These are phyloP conservation scores for Pammene fasciana DNA, from an alignment of 2,888 invertebrate genomes.

Conservation along the genomic window DNA sequence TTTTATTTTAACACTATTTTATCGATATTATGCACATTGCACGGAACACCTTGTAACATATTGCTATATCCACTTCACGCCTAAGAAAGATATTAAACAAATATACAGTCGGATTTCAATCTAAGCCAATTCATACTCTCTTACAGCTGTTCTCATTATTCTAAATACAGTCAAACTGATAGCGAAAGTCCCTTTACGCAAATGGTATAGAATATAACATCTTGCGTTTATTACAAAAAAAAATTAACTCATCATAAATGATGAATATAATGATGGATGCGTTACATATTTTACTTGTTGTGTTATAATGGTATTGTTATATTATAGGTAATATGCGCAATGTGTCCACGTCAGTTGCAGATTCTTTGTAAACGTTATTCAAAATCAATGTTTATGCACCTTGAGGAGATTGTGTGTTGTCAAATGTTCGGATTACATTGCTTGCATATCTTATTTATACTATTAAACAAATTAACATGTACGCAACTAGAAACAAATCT, in stretches of 20 bases:
- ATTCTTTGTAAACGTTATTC: constrained; percentile 53
- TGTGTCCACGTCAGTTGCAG: constrained; percentile 65
- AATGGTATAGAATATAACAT: constrained; percentile 32
- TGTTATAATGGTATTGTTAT: constrained; percentile 33
- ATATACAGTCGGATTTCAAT: constrained; percentile 18
- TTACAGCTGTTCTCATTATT: constrained; percentile 26
- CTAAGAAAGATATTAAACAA: not conserved
- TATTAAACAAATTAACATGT: too few species aligned
- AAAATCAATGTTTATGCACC: constrained; percentile 48
- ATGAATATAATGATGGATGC: constrained; percentile 33
- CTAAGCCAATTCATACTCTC: constrained; percentile 24
- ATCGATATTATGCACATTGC: too few species aligned
- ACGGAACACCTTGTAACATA: not conserved
- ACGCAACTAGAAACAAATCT: too few species aligned
- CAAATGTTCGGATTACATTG: constrained; percentile 23
- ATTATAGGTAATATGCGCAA: constrained; percentile 57
- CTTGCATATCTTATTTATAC: not conserved
- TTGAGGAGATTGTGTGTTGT: constrained; percentile 26
- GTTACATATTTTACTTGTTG: constrained; percentile 21
- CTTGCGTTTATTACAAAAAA: constrained; percentile 24
- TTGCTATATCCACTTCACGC: not conserved
- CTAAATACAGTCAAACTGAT: constrained; percentile 19
- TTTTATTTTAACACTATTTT: too few species aligned
- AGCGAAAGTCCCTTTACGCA: constrained; percentile 30
- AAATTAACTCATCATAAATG: constrained; percentile 21